A percentile compares a stretch with the other conserved stretches of the same genome.
These are phyloP conservation scores for Gopherus flavomarginatus DNA, from an alignment of 2,113 vertebrate genomes.

Conservation along the genomic window DNA sequence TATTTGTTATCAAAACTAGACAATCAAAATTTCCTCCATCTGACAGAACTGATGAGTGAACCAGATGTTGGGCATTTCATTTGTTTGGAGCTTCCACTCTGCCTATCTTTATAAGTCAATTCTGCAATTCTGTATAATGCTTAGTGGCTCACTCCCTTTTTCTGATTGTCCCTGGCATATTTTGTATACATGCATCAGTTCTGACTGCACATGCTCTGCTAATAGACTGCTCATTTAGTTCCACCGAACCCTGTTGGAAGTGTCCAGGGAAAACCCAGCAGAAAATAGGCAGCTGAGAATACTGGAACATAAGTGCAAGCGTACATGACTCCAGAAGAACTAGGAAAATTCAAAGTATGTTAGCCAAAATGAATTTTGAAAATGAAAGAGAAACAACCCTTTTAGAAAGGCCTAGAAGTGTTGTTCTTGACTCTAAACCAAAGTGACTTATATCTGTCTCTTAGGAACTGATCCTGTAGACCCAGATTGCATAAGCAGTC, in stretches of 20 bases:
- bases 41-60: background rate
- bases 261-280: background rate
- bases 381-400: background rate
- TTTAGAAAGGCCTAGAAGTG: background rate
- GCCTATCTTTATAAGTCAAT: background rate
- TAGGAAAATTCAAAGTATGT: background rate
- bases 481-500: background rate
- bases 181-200: background rate
- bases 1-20: conserved; percentile 2
- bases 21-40: background rate
- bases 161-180: background rate
- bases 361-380: background rate
- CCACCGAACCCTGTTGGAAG: background rate
- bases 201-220: background rate
- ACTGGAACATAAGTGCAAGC: background rate
- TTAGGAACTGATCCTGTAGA: background rate
- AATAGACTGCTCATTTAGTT: background rate
- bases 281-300: background rate
- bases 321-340: background rate
- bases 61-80: background rate
- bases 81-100: background rate
- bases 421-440: background rate
- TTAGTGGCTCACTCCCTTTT: background rate
- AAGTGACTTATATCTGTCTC: background rate
- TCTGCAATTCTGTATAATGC: background rate